Evolutionary conservation across 1,140 invertebrate species (phyloP).

Genomic region (Zelostemma sp.): DNA sequence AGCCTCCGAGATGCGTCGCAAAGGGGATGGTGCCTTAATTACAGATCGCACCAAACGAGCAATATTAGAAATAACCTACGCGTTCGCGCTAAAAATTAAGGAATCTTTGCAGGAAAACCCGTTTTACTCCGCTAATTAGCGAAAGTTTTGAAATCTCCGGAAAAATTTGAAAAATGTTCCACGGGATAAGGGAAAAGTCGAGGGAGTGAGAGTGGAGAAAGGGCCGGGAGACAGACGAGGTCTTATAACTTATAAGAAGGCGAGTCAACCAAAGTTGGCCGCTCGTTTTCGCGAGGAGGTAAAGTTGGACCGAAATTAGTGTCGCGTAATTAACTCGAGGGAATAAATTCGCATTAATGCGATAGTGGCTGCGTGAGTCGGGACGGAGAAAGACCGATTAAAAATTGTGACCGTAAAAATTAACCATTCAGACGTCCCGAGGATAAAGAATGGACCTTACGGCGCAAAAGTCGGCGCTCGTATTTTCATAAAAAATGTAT

Average conservation of each 20-base stretch:
- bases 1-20: conserved; percentile 18
- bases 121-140: conserved; percentile 35
- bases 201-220: conserved; percentile 13
- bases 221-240: conserved; percentile 31
- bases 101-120: conserved; percentile 2
- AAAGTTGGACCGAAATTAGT: conserved; percentile 65
- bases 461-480: conserved; percentile 24
- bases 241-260: conserved; percentile 45
- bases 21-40: conserved; percentile 23
- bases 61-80: too few relatives aligned
- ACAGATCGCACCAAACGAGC: conserved; percentile 6
- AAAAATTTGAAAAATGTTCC: conserved; percentile 20
- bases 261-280: conserved; percentile 49
- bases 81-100: conserved; percentile 11
- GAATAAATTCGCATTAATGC: conserved; percentile 66
- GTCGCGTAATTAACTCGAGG: conserved; percentile 65
- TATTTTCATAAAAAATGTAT: too few relatives aligned
- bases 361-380: conserved; percentile 31
- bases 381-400: conserved; percentile 32
- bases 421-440: conserved; percentile 58
- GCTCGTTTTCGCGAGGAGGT: conserved; percentile 51
- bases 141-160: conserved; percentile 28
- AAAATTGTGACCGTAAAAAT: conserved; percentile 63
- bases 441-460: conserved; percentile 60
- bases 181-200: conserved; percentile 3